These are phyloP conservation scores for Dendrolimus pini DNA, from an alignment of 2,888 invertebrate species.

Conservation along the genomic window DNA sequence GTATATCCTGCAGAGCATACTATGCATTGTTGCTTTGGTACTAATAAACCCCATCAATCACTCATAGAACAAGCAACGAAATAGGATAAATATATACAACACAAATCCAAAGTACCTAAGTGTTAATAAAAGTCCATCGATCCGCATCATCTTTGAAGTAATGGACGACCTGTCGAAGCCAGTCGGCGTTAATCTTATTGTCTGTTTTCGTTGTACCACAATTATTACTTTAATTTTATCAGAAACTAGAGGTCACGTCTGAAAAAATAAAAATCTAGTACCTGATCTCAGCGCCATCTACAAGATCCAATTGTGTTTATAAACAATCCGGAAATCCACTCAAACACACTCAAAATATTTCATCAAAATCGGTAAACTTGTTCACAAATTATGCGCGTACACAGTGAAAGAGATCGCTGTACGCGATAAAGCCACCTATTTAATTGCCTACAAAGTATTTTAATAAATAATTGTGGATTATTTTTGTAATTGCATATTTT, in stretches of 20 bases:
- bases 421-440: no score
- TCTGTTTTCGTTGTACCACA: conserved; percentile 21
- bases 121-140: conserved; percentile 12
- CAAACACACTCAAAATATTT: not conserved
- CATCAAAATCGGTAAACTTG: not conserved
- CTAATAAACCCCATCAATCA: not conserved
- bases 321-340: not conserved
- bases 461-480: no score
- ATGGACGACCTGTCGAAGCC: conserved; percentile 41
- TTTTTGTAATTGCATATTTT: no score
- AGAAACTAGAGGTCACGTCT: no score
- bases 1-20: no score
- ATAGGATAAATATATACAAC: not conserved
- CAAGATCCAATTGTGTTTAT: no score
- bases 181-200: conserved; percentile 29
- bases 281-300: no score
- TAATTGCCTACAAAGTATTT: no score
- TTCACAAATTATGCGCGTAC: not conserved
- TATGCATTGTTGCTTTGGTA: not conserved
- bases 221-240: not conserved
- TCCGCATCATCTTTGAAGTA: conserved; percentile 25
- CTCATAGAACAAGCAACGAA: not conserved
- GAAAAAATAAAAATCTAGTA: no score
- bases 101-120: conserved; percentile 3
- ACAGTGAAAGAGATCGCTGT: no score